Evolutionary conservation across 2,113 vertebrate genomes (phyloP), one percentile per base, ranked within the genome.

Genomic region (Sphaerodactylus townsendi): DNA sequence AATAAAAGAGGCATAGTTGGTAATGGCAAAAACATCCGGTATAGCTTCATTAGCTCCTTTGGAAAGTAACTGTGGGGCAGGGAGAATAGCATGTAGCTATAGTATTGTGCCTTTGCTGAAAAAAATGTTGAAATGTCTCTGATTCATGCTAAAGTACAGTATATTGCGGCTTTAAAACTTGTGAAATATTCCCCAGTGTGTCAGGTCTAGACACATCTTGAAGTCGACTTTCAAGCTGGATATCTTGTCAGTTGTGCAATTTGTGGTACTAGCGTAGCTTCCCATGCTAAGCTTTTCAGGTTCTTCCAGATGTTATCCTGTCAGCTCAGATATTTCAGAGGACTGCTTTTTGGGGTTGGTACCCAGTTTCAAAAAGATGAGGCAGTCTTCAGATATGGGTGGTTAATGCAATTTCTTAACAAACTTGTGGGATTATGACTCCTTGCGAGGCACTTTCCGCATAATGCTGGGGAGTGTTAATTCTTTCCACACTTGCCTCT

Each of bases 231-330:
- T 79, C 83, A 78, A 62, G 76, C 72, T 85, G 37, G 23, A 46
- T 48, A 64, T 44, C 44, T 64, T n/a, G 25, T 66, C 64, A 73
- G 73, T 83, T 72, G 28, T 33, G 68, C 37, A 77, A 78, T 48
- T 39, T 3, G 21, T 59, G 3, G 37, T 81, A 59, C 72, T 48
- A 30, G 23, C 44, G 25, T n/a, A 19, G 23, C 44, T 77, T 81
- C 53, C 53, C 59, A 65, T 19, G 0, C 35, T 48, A 79, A 3
- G 53, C n/a, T 41, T 48, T 41, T n/a, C 92, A 90, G 76, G 86
- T 92, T 85, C 77, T 93, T 85, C 90, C 66, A 86, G 89, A 87
- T 85, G 1, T 19, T 77, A 81, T 83, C 79, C 69, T 86, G 62
- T 74, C 5, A 71, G 69, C 84, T 64, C 50, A 10, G 72, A 89